These are phyloP conservation scores for Pelobates cultripes DNA, from an alignment of 2,797 vertebrate genomes.

Conservation along the genomic window DNA sequence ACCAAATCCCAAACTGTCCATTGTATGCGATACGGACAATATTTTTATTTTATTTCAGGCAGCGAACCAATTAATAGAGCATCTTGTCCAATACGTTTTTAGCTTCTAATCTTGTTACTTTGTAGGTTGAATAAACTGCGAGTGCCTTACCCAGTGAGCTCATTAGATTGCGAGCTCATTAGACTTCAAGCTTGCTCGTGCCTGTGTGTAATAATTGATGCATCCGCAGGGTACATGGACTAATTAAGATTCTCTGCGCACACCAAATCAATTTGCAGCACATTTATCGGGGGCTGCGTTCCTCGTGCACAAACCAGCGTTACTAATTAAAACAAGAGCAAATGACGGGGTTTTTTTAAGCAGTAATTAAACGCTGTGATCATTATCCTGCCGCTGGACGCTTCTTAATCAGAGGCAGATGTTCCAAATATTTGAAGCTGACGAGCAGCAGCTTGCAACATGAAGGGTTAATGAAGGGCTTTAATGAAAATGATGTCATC, in stretches of 20 bases:
- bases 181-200: conserved; percentile 30
- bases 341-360: conserved; percentile 77
- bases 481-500: conserved; percentile 40
- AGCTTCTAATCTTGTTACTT: neutral
- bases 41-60: neutral
- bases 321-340: conserved; percentile 84
- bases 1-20: no score
- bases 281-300: conserved; percentile 73
- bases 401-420: conserved; percentile 53
- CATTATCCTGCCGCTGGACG: conserved; percentile 64
- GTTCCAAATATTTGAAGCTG: conserved; percentile 36
- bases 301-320: conserved; percentile 73
- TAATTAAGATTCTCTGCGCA: conserved; percentile 46
- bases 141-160: conserved; percentile 7
- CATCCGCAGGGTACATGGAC: conserved; percentile 38
- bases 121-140: neutral
- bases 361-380: conserved; percentile 83
- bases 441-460: conserved; percentile 15
- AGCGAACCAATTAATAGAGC: neutral
- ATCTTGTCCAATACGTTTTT: neutral
- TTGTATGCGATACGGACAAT: no score
- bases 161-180: conserved; percentile 43
- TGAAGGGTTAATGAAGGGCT: conserved; percentile 44
- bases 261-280: conserved; percentile 81
- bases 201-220: conserved; percentile 37